phyloP scores from a whole-genome alignment of 2,888 invertebrate genomes.

The Drosophila anomelani region DNA sequence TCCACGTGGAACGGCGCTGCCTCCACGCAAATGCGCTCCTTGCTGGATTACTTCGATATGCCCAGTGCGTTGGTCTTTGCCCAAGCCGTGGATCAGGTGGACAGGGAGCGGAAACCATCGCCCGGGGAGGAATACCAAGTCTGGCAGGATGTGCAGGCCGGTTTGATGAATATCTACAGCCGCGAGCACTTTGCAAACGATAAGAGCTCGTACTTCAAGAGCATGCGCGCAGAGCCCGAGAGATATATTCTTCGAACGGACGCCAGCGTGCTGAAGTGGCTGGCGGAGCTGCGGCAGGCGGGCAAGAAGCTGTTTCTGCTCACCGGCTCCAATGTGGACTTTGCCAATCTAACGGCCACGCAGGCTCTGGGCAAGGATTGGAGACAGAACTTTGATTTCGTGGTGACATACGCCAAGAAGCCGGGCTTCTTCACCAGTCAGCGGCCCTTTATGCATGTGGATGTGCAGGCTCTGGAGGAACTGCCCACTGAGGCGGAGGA shows the following conservation, averaged over 20 bases:
- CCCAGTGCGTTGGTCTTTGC: constrained; percentile 88
- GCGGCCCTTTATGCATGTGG: constrained; percentile 86
- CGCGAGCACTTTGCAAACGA: constrained; percentile 86
- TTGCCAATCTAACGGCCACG: constrained; percentile 88
- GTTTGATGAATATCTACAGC: constrained; percentile 87
- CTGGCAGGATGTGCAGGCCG: constrained; percentile 88
- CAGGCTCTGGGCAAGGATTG: constrained; percentile 88
- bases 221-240: constrained; percentile 86
- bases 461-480: constrained; percentile 75
- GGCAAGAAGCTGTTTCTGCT: constrained; percentile 88
- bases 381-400: constrained; percentile 88
- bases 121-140: constrained; percentile 85
- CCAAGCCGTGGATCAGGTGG: constrained; percentile 88
- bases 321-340: constrained; percentile 90
- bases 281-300: constrained; percentile 86
- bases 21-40: constrained; percentile 87
- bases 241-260: constrained; percentile 87
- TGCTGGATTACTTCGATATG: constrained; percentile 91
- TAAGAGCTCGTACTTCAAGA: constrained; percentile 88
- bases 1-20: constrained; percentile 88
- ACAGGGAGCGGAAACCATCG: constrained; percentile 82
- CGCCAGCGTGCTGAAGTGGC: constrained; percentile 86
- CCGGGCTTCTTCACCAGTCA: constrained; percentile 89
- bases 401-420: constrained; percentile 89
- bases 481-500: constrained; percentile 59